Base-by-base conservation (phyloP, 2,888 invertebrate species). In the Polymixis flavicincta region DNA sequence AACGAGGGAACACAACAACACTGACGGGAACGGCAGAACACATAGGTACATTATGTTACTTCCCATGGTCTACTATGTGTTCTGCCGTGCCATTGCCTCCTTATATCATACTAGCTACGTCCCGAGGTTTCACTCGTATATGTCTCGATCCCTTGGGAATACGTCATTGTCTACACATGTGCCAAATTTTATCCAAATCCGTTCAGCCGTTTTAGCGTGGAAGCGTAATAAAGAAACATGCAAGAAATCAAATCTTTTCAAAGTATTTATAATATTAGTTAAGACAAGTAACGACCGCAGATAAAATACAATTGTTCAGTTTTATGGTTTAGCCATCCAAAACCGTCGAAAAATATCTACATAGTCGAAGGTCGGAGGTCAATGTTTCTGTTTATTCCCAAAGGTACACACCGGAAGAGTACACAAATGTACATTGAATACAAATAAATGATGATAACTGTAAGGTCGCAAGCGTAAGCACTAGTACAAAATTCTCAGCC, bases 371-470 rank as follows among this genome's bases (percentile, higher is more conserved):
- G 50, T 59, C 37, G 19, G 61, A 78, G 59, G 45, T 69, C 68
- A 79, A 50, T 25, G 8, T 57, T 57, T 57, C 14, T 60, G 59
- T 72, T 52, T 65, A n/a, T 69, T 69, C 52, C 48, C 50, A 72
- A 66, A 79, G 32, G 50, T 66, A 68, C 37, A 80, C 25, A 75
- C 85, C 81, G 81, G 70, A 78, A 83, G 64, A 63, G 25, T 60
- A 83, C 32, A 67, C 59, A 66, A 55, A 63, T 50, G 57, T 60
- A 61, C 70, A 74, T 69, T 70, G 65, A 72, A 77, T 61, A 59
- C 50, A 71, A 71, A 72, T 76, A 65, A 79, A 70, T 67, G 50
- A 68, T 85, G 70, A 83, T 80, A 82, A 80, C 78, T 76, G 57
- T 76, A 87, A 85, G 83, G 87, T 81, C 81, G 73, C 37, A 32